phyloP scores from a whole-genome alignment of 2,797 vertebrate species.

The Antrozous pallidus region DNA sequence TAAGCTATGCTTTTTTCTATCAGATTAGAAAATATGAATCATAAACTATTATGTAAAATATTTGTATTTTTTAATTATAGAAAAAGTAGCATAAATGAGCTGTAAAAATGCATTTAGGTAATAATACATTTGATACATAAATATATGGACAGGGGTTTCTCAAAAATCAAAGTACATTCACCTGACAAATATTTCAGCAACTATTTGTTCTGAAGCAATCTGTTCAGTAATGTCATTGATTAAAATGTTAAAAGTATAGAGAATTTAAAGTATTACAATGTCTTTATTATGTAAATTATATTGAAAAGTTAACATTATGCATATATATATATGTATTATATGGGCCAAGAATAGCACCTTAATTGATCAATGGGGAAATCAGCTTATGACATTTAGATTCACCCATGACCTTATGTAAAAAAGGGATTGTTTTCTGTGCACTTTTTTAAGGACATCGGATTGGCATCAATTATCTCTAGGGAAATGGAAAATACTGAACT shows the following conservation, averaged over 20 bases:
- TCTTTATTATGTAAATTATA: slow-evolving; percentile 59
- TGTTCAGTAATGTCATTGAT: neutral
- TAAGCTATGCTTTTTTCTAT: neutral
- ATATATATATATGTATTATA: slow-evolving; percentile 43
- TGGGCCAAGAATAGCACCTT: slow-evolving; percentile 49
- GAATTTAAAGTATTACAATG: slow-evolving; percentile 8
- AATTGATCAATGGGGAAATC: slow-evolving; percentile 59
- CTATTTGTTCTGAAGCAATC: neutral
- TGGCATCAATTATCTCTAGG: slow-evolving; percentile 38
- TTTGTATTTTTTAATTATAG: neutral
- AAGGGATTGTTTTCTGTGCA: neutral
- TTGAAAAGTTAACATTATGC: slow-evolving; percentile 39
- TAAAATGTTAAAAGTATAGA: slow-evolving; percentile 5
- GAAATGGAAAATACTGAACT: slow-evolving; percentile 53
- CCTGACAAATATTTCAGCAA: slow-evolving; percentile 18
- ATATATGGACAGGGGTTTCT: neutral
- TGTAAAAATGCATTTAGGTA: neutral
- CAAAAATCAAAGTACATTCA: neutral
- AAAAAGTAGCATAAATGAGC: neutral
- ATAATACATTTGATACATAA: neutral
- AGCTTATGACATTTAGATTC: slow-evolving; percentile 60
- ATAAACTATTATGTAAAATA: neutral
- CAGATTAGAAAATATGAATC: neutral
- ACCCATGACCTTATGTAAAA: slow-evolving; percentile 32
- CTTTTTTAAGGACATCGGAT: slow-evolving; percentile 35